phyloP scores from a whole-genome alignment of 2,113 vertebrate genomes.

The Holacanthus passer region DNA sequence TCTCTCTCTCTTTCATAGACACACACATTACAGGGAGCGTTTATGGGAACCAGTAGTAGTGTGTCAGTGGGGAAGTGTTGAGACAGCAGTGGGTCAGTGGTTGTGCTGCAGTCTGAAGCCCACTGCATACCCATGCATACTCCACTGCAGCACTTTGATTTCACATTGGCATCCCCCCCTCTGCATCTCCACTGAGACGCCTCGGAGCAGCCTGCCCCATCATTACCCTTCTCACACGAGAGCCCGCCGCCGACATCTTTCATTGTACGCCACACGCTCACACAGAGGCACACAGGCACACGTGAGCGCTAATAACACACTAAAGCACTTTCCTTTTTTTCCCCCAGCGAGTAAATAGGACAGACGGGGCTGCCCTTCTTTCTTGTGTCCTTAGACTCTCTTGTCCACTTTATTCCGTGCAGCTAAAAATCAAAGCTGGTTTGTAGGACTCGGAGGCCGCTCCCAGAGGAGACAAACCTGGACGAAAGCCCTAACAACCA shows the following conservation, averaged over 20 bases:
- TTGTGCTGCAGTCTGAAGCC: constrained; percentile 76
- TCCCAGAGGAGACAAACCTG: constrained; percentile 78
- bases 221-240: constrained; percentile 80
- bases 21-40: constrained; percentile 11
- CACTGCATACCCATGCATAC: constrained; percentile 74
- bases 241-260: constrained; percentile 73
- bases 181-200: constrained; percentile 69
- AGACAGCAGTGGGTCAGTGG: constrained; percentile 77
- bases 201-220: constrained; percentile 65
- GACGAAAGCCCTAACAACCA: constrained; percentile 76
- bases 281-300: constrained; percentile 38
- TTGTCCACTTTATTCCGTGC: constrained; percentile 63
- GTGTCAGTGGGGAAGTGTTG: constrained; percentile 76
- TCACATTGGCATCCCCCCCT: constrained; percentile 66
- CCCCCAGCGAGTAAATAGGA: constrained; percentile 75
- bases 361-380: constrained; percentile 81
- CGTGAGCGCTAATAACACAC: constrained; percentile 54
- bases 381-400: constrained; percentile 74
- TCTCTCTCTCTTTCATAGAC: not conserved
- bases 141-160: constrained; percentile 78
- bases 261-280: constrained; percentile 31
- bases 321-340: constrained; percentile 29
- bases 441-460: constrained; percentile 74
- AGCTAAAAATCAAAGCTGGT: constrained; percentile 74
- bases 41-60: constrained; percentile 63